These are phyloP conservation scores for Sebastes steindachneri DNA, from an alignment of 2,797 vertebrate species.

Conservation along the genomic window DNA sequence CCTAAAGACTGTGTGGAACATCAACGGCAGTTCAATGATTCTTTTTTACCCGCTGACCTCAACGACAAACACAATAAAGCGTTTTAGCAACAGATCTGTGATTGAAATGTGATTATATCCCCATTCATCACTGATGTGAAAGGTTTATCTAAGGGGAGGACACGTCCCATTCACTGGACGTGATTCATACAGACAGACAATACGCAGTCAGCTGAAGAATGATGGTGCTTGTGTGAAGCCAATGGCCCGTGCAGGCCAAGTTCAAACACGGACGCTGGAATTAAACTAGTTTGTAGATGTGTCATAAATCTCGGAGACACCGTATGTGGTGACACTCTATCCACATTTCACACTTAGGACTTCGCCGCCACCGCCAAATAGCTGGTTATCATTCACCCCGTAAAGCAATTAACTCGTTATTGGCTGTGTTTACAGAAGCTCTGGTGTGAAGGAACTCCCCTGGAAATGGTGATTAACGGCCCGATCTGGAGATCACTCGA, in stretches of 20 bases:
- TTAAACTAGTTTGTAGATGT: slow-evolving; percentile 70
- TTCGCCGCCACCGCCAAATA: slow-evolving; percentile 62
- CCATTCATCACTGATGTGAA: slow-evolving; percentile 67
- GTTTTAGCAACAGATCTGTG: slow-evolving; percentile 29
- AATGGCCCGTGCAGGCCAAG: slow-evolving; percentile 70
- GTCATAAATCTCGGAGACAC: slow-evolving; percentile 78
- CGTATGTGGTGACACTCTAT: slow-evolving; percentile 53
- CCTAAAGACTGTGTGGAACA: neutral
- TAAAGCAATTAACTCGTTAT: slow-evolving; percentile 79
- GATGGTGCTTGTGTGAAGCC: slow-evolving; percentile 76
- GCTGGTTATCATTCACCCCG: slow-evolving; percentile 75
- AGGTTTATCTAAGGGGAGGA: slow-evolving; percentile 73
- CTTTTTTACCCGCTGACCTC: slow-evolving; percentile 29
- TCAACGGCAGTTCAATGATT: neutral
- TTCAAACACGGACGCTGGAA: slow-evolving; percentile 69
- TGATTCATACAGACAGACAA: slow-evolving; percentile 70
- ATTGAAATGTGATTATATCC: slow-evolving; percentile 62
- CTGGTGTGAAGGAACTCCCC: slow-evolving; percentile 75
- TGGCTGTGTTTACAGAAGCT: slow-evolving; percentile 77
- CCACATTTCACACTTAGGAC: slow-evolving; percentile 73
- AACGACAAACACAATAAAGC: slow-evolving; percentile 44
- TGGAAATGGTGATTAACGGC: slow-evolving; percentile 74
- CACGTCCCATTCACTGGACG: slow-evolving; percentile 43
- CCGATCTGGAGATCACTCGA: slow-evolving; percentile 76
- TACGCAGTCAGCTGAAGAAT: slow-evolving; percentile 64